Evolutionary conservation across 2,888 invertebrate species (phyloP), one percentile per base, ranked within the genome.

Genomic region (Sussaba pulchella): DNA sequence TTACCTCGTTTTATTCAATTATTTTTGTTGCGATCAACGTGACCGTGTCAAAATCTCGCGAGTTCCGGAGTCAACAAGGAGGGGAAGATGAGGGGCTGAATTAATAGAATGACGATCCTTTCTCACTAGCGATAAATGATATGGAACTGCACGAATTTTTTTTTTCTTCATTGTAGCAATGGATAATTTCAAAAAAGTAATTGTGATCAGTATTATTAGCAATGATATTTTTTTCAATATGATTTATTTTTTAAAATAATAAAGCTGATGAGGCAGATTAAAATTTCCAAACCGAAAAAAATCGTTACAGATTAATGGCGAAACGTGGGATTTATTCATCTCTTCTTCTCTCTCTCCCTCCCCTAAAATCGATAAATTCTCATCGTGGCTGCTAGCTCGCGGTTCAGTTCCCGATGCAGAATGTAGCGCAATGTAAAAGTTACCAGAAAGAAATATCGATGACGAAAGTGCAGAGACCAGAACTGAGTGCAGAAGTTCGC

Each of bases 301-400:
- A 76, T 72, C 72, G 26, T 81, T 45, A 5, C 57, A 54, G 80
- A 81, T 81, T 76, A 69, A 80, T 80, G 54, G 59, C 50, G 43
- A 69, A 69, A 24, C 36, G 39, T 6, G 43, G 10, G 10, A 36
- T 72, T 41, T 47, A 26, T 36, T 10, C 6, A 31, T 14, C 14
- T 43, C 47, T 45, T 21, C 47, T 17, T 21, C 31, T n/a, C 9
- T 17, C 50, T 36, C 59, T 45, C 69, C 8, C n/a, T 17, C 41
- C 31, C 12, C 41, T 19, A 54, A 43, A 80, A 76, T 76, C 75
- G 66, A 80, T 80, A 80, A 76, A 80, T 80, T 80, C 75, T 41
- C 72, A 63, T 52, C 63, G 76, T 76, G 43, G 50, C 41, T 31
- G 39, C 64, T 47, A 67, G 39, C 75, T 41, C 63, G 69, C 26